Base-by-base conservation (phyloP, 2,113 vertebrate genomes). In the Tinamus guttatus region DNA sequence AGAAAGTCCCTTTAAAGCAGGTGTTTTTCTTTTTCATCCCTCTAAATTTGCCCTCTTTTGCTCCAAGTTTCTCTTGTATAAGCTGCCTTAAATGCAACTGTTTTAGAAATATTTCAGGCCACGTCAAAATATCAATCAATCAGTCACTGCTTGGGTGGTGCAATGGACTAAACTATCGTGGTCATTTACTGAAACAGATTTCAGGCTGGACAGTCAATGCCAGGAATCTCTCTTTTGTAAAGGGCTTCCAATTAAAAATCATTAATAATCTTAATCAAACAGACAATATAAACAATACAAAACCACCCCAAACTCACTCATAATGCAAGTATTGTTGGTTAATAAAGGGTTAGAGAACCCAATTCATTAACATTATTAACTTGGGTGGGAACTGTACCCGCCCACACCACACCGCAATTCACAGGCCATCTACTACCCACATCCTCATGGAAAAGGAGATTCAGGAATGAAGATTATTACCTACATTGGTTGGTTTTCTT, bases 101-200 rank as follows among this genome's bases (percentile, higher is more conserved):
- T 79, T 97, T 95, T 56, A 80, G 67, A 91, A 94, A 88, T 93
- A 97, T 79, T 94, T 96, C 86, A 94, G 83, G 75, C 67, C 86
- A 51, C 1, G 3, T 85, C 85, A 87, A 89, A 97, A 81, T 85
- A 97, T 95, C 95, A 95, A 85, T 96, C 95, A 93, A 89, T 94
- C 90, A 36, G 51, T 94, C 60, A 64, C 96, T 85, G 80, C 93
- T 89, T 96, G 94, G 90, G 96, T 96, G 88, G 84, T 84, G 95
- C 87, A 95, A 95, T 76, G 17, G 93, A 94, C 82, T 93, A 58
- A 95, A 97, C 97, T 97, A 92, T 95, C 95, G 94, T 82, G 84
- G 90, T 96, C 78, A 49, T 94, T 97, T 93, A 90, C 81, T 63
- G 41, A 96, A 93, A 94, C 77, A 95, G 84, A 96, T 92, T 94